Base-by-base conservation (phyloP, 2,113 vertebrate genomes). In the Callocephalon fimbriatum region DNA sequence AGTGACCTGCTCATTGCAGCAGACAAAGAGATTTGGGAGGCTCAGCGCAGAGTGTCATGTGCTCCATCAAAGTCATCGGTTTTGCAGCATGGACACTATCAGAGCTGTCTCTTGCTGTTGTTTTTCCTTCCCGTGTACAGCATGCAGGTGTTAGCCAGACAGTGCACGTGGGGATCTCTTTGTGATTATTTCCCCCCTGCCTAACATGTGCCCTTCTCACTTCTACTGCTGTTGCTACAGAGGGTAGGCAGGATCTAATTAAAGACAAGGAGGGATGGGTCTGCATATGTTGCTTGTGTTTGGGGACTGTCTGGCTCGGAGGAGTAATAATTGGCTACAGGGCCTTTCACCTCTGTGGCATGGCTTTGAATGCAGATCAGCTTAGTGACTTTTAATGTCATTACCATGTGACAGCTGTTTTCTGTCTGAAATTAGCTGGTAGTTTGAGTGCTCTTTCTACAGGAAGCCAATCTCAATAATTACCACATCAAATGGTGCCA, bases 321-420 rank as follows among this genome's bases (percentile, higher is more conserved):
- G 92, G 83, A 95, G 95, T 81, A 92, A 95, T 96, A 96, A 95
- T 95, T 96, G 89, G 75, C 95, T 85, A 67, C 88, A 95, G 80
- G 93, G 65, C 96, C 95, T 97, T 97, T 96, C 93, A 97, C 96
- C 95, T 92, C 85, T 54, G 0, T 89, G 92, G 70, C 88, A 75
- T 78, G 91, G 94, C 67, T 91, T 63, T 90, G 95, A 96, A 96
- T 96, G 82, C 66, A 88, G 96, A 97, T 96, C 95, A 97, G 91
- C 84, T 85, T 32, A 70, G 94, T 94, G 93, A 77, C 86, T 96
- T 96, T 70, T 95, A 93, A 86, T 95, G 93, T 77, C 70, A 86
- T 95, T 94, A 50, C 51, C 78, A 44, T 79, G 73, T 96, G 93
- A 79, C 95, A 95, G 92, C 93, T 96, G 94, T 70, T 91, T 95